These are phyloP conservation scores for Eunapius fragilis DNA, from an alignment of 37 sponge, comb jelly and placozoan genomes.

Conservation along the genomic window DNA sequence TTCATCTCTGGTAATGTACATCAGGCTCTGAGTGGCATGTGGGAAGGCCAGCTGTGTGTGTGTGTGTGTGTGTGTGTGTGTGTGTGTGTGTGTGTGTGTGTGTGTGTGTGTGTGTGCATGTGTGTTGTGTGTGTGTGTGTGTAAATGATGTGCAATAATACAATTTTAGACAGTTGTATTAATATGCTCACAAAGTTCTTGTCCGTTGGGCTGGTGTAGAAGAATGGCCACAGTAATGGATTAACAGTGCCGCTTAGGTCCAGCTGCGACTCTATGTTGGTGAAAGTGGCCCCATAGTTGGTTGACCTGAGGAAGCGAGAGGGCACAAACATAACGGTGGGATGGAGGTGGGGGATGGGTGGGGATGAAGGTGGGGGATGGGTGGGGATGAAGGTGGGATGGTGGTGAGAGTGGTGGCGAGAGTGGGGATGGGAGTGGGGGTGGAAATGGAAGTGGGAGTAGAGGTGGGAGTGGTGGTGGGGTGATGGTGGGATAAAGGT, in stretches of 20 bases:
- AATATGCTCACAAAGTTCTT: conserved; percentile 39
- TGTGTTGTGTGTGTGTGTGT: too few species aligned
- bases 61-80: background rate
- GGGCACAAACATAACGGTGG: too few species aligned
- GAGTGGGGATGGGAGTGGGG: too few species aligned
- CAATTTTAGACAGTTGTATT: too few species aligned
- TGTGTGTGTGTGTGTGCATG: background rate
- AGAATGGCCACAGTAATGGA: conserved; percentile 21
- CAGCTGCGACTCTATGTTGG: conserved; percentile 2
- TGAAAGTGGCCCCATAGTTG: conserved; percentile 61
- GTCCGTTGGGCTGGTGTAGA: conserved; percentile 38
- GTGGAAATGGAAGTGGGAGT: too few species aligned
- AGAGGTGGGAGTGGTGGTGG: too few species aligned
- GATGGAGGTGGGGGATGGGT: too few species aligned
- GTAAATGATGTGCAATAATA: background rate
- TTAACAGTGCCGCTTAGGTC: background rate
- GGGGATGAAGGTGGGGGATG: too few species aligned
- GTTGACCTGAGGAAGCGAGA: too few species aligned
- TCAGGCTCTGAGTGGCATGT: conserved; percentile 1
- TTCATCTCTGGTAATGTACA: conserved; percentile 66
- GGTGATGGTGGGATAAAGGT: conserved; percentile 2
- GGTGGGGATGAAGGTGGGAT: too few species aligned
- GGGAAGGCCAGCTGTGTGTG: conserved; percentile 54
- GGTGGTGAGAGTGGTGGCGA: background rate
- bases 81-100: conserved; percentile 28